Base-by-base conservation (phyloP, 2,888 invertebrate genomes). In the Dusona sp. region DNA sequence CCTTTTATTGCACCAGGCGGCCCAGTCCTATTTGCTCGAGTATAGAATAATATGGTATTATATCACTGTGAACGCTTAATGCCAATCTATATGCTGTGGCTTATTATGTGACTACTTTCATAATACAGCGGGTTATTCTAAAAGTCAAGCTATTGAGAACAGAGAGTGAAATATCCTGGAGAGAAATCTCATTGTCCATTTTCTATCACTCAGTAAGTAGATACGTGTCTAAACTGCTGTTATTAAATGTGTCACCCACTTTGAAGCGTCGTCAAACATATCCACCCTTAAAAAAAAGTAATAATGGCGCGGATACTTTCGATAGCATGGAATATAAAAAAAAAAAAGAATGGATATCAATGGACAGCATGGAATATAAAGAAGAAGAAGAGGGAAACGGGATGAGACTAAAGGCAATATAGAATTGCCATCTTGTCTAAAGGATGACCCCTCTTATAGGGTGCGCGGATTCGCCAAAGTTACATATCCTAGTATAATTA, bases 1-100 rank as follows among this genome's bases (percentile, higher is more conserved):
- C 81, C 81, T 78, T 85, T 85, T 85, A 85, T 82, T 85, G 82
- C 85, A 51, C 42, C 74, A 51, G 82, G 36, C 82, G 51, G 74
- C 78, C 45, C 80, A 38, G 72, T 77, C 72, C 72, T 65, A 79
- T 85, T 68, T 68, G 51, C 78, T 74, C 25, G 42, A 16, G 67
- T 51, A 61, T 68, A 9, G 74, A 68, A 78, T 82, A 85, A 85
- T 79, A 42, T 54, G 57, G 78, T 8, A 68, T 74, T 73, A 33
- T 74, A 79, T 25, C 61, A 33, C 25, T 64, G 57, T 73, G n/a
- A n/a, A 73, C 72, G 57, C 67, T 65, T 48, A 54, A 73, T 51
- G 38, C 48, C 22, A 68, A 72, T 75, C 61, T 68, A 61, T 67
- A 78, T 29, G 36, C 36, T 45, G 54, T 29, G 38, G 29, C 42